Evolutionary conservation across 2,113 vertebrate genomes (phyloP), one percentile per base, ranked within the genome.

Genomic region (Sciurus niger): DNA sequence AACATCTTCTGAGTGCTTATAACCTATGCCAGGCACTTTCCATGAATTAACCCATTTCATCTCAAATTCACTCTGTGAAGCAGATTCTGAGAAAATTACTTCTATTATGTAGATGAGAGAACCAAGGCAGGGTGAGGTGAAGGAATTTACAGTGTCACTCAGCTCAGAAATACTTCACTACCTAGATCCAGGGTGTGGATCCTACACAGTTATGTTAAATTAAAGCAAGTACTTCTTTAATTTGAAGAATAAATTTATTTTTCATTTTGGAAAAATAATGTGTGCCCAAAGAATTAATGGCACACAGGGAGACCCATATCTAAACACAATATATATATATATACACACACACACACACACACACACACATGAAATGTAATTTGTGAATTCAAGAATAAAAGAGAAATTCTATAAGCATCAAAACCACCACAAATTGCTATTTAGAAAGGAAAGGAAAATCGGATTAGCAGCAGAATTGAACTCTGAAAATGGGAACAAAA

Each of bases 321-420:
- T 16, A 53, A 53, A 53, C 14, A 16, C 14, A 16, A 53, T 53
- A 12, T 14, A 40, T 4, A 40, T 40, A 40, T 4, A 40, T 4
- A 40, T 4, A 12, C 3, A 53, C 53, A 12, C 12, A 53, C 14
- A 12, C 12, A 53, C 14, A 24, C 40, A 12, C 14, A 53, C 13
- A 12, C 12, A 53, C 3, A 53, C 8, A 53, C 2, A 24, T 78
- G 51, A 85, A 74, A 70, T 30, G 16, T 18, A 68, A 63, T 90
- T 43, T 73, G 46, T 78, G 63, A 88, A 84, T 92, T 72, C 89
- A 46, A 60, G 55, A 78, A 73, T 43, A 72, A 88, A 72, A 13
- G 24, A 18, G 3, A 91, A 84, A 84, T 48, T 17, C n/a, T 51
- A 5, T 30, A 58, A 67, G 65, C 37, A 91, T 58, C 32, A 78